Evolutionary conservation across 2,113 vertebrate species (phyloP).

Genomic region (Aleadryas rufinucha): DNA sequence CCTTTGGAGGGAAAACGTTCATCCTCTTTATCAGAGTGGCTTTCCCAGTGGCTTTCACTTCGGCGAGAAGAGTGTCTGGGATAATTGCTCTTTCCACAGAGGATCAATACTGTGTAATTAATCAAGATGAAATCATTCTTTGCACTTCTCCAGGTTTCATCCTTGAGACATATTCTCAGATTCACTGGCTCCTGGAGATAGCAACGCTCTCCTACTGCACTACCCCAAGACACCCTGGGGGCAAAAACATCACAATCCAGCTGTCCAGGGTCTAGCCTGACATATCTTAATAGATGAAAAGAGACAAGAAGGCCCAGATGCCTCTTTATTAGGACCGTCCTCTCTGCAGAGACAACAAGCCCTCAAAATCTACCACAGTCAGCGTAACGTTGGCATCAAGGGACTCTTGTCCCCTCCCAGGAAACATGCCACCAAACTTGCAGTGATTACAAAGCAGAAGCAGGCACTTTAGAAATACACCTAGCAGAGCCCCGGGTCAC

Average conservation of each 20-base stretch:
- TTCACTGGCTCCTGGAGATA: slow-evolving; percentile 40
- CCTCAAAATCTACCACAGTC: slow-evolving; percentile 25
- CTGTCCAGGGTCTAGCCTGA: slow-evolving; percentile 44
- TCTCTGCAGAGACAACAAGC: slow-evolving; percentile 30
- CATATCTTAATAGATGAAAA: slow-evolving; percentile 64
- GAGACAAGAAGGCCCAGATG: slow-evolving; percentile 33
- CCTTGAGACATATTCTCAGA: slow-evolving; percentile 55
- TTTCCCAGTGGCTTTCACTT: slow-evolving; percentile 69
- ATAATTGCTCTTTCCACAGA: slow-evolving; percentile 71
- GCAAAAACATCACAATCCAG: slow-evolving; percentile 42
- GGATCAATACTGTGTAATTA: slow-evolving; percentile 69
- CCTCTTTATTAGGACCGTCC: slow-evolving; percentile 26
- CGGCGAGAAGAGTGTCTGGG: slow-evolving; percentile 53
- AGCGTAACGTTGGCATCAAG: neutral
- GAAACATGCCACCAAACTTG: neutral
- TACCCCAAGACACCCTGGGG: slow-evolving; percentile 29
- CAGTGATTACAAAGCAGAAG: slow-evolving; percentile 5
- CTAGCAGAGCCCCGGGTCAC: neutral
- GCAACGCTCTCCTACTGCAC: neutral
- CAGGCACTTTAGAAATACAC: neutral
- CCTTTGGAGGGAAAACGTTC: slow-evolving; percentile 49
- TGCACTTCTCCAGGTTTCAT: slow-evolving; percentile 63
- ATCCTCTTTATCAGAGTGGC: slow-evolving; percentile 68
- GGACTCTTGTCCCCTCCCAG: neutral
- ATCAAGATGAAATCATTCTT: slow-evolving; percentile 70